phyloP scores from a whole-genome alignment of 2,797 vertebrate species.

The Acipenser ruthenus region DNA sequence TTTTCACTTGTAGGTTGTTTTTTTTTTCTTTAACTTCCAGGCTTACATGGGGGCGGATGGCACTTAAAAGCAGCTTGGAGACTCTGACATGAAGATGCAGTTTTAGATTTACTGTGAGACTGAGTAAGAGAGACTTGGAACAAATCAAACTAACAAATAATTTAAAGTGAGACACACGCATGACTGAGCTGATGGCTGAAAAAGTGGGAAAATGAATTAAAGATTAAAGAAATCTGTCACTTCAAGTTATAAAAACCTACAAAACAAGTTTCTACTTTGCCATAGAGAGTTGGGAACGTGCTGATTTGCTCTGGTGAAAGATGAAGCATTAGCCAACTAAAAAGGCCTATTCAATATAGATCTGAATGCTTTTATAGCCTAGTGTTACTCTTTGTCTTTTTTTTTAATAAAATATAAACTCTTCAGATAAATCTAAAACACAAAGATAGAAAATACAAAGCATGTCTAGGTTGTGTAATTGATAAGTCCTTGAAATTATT shows the following conservation, averaged over 20 bases:
- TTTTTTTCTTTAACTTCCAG: background rate
- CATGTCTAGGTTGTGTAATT: no score
- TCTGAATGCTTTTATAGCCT: conserved; percentile 35
- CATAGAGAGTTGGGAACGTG: conserved; percentile 66
- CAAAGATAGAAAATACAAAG: background rate
- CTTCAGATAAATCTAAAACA: background rate
- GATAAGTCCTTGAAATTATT: no score
- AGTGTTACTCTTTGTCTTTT: conserved; percentile 20
- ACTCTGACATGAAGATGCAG: conserved; percentile 49
- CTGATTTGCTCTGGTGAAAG: conserved; percentile 58
- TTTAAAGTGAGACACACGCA: conserved; percentile 73
- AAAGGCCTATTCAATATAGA: conserved; percentile 34
- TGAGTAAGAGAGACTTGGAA: conserved; percentile 48
- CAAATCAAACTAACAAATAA: conserved; percentile 83
- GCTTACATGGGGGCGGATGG: conserved; percentile 30
- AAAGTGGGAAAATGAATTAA: conserved; percentile 85
- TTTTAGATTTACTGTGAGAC: conserved; percentile 53
- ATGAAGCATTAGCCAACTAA: conserved; percentile 47
- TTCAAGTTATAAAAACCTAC: conserved; percentile 71
- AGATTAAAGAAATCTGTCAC: conserved; percentile 83
- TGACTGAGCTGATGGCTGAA: conserved; percentile 78
- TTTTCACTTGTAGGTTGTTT: background rate
- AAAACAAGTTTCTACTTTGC: conserved; percentile 70
- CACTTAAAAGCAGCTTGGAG: conserved; percentile 51
- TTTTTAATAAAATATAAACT: background rate